phyloP scores from a whole-genome alignment of 2,113 vertebrate species.

The Lagopus leucura region DNA sequence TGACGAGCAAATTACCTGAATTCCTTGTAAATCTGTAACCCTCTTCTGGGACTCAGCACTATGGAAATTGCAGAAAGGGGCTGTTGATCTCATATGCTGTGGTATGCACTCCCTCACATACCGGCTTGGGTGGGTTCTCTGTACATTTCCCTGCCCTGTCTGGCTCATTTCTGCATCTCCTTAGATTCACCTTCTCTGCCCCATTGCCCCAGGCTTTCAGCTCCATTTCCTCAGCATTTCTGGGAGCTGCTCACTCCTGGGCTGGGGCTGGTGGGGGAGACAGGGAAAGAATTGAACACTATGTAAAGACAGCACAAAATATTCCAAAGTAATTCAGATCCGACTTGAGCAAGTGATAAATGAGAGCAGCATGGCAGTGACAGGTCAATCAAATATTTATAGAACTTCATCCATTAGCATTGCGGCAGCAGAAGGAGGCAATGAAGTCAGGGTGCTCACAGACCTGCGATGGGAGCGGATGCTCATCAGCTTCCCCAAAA shows the following conservation, averaged over 20 bases:
- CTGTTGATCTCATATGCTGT: background rate
- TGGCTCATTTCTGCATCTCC: background rate
- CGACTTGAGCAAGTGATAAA: conserved; percentile 60
- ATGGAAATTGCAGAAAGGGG: background rate
- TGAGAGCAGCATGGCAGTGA: conserved; percentile 65
- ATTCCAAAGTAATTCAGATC: conserved; percentile 32
- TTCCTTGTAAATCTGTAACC: conserved; percentile 50
- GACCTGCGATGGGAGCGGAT: background rate
- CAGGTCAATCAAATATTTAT: conserved; percentile 78
- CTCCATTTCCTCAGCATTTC: background rate
- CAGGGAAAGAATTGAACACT: background rate
- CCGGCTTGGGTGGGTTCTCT: background rate
- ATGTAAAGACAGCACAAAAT: conserved; percentile 29
- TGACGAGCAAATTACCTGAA: conserved; percentile 64
- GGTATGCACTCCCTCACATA: background rate
- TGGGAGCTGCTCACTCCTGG: background rate
- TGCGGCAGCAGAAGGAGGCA: conserved; percentile 33
- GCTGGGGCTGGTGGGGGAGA: no score
- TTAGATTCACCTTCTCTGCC: background rate
- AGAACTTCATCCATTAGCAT: conserved; percentile 55
- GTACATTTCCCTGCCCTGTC: rapidly evolving
- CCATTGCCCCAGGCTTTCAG: background rate
- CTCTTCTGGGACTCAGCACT: conserved; percentile 49
- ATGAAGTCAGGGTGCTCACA: background rate
- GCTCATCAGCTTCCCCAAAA: background rate